Evolutionary conservation across 1,140 invertebrate species (phyloP), one percentile per base, ranked within the genome.

Genomic region (Penaeus vannamei): DNA sequence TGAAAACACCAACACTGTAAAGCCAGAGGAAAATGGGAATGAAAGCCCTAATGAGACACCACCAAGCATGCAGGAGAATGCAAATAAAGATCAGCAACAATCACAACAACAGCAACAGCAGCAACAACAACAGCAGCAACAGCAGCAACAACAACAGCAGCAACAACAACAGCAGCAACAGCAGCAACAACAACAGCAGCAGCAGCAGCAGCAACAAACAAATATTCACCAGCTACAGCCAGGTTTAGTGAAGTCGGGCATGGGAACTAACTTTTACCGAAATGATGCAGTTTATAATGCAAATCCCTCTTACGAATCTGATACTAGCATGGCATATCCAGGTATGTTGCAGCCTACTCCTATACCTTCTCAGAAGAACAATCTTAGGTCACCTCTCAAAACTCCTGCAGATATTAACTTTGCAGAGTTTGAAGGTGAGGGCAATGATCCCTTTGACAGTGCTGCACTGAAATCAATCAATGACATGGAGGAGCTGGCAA

Each of bases 401-500:
- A 79, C 83, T 23, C 84, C 72, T 53, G 60, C 80, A 61, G 76
- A 85, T 42, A 91, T 92, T 23, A 92, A 92, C 82, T 90, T 92
- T 81, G 91, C 91, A 84, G 93, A 93, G 81, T 93, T 93, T 91
- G 93, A 93, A 90, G 91, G 92, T 79, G 92, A 93, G 84, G 92
- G 91, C 19, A 93, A 92, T 92, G 91, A 91, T 76, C 93, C 93
- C 14, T 93, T 93, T 91, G 93, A 93, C 89, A 92, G 92, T 87
- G 91, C 92, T 83, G 92, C 93, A 66, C 90, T 93, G 1, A 92
- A 93, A 85, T 92, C 92, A 10, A 92, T 93, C 32, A 93, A 93
- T 91, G 93, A 93, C 61, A 90, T 93, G 69, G 92, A 93, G 91
- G 93, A 93, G 86, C 89, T 93, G n/a, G 92, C 92, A 64, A 91